These are phyloP conservation scores for Brachystomella parvula DNA, from an alignment of 1,140 invertebrate species.

Conservation along the genomic window DNA sequence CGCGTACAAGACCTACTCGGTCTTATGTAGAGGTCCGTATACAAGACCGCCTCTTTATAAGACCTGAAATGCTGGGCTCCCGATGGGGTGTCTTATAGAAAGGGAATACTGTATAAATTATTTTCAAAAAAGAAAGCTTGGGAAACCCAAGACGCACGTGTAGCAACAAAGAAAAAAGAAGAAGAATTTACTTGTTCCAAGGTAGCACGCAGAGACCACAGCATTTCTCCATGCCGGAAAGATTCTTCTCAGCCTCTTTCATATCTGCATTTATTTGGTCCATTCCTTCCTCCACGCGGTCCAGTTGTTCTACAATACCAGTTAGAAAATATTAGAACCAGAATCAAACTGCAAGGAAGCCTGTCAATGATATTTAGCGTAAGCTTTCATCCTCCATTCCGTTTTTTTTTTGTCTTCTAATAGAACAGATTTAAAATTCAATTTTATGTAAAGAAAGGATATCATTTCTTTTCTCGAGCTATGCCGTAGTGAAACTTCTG, in stretches of 20 bases:
- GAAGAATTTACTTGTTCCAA: constrained; percentile 62
- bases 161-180: not conserved
- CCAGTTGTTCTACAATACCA: constrained; percentile 22
- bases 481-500: no score
- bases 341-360: no score
- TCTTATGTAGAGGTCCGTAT: no score
- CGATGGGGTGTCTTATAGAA: no score
- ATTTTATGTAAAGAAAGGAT: no score
- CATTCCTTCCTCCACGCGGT: constrained; percentile 96
- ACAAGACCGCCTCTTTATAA: no score
- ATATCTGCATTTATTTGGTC: constrained; percentile 99
- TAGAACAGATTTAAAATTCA: no score
- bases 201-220: constrained; percentile 96
- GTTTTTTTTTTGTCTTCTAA: no score
- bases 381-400: no score
- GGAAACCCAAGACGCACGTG: not conserved
- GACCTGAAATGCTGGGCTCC: not conserved
- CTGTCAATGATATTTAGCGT: no score
- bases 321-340: no score
- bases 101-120: not conserved
- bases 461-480: no score
- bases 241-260: constrained; percentile 97
- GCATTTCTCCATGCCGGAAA: constrained; percentile 98
- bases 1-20: not conserved
- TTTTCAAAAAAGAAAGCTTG: not conserved